A percentile compares a stretch with the other conserved stretches of the same genome.
Evolutionary conservation across 2,888 invertebrate species (phyloP).

Genomic region (Cephus sareptanus): DNA sequence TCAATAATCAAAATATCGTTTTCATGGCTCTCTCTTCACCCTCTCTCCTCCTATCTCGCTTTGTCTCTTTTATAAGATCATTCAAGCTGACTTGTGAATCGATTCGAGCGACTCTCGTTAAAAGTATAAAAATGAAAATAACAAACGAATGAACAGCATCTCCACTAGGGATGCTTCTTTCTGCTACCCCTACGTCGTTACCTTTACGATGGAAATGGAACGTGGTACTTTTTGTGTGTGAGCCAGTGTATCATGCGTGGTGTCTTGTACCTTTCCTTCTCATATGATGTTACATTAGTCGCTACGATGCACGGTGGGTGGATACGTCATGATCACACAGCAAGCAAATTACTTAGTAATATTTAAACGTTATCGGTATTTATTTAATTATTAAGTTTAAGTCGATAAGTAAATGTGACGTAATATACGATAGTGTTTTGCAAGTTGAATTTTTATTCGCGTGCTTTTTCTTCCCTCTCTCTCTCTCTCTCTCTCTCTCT

Average conservation of each 20-base stretch:
- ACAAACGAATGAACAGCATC: too few species aligned
- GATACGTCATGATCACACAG: constrained; percentile 41
- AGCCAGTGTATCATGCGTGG: background rate
- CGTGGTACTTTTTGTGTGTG: background rate
- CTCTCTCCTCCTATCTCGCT: too few species aligned
- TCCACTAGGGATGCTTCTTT: too few species aligned
- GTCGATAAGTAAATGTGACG: constrained; percentile 19
- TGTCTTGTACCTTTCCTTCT: background rate
- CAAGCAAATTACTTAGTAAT: constrained; percentile 43
- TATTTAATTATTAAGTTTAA: constrained; percentile 20
- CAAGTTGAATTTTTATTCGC: constrained; percentile 11
- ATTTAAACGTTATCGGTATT: constrained; percentile 36
- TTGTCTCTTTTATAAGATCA: too few species aligned
- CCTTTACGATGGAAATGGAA: too few species aligned
- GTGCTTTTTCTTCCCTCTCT: background rate
- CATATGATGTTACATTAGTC: constrained; percentile 7
- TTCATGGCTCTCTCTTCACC: too few species aligned
- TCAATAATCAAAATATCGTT: too few species aligned
- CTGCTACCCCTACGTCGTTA: too few species aligned
- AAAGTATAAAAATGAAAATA: too few species aligned
- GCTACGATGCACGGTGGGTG: constrained; percentile 37
- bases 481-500: background rate
- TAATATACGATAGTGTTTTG: constrained; percentile 18
- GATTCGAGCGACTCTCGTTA: too few species aligned
- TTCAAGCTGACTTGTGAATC: too few species aligned